These are phyloP conservation scores for Aquatica leii DNA, from an alignment of 2,888 invertebrate genomes.

Conservation along the genomic window DNA sequence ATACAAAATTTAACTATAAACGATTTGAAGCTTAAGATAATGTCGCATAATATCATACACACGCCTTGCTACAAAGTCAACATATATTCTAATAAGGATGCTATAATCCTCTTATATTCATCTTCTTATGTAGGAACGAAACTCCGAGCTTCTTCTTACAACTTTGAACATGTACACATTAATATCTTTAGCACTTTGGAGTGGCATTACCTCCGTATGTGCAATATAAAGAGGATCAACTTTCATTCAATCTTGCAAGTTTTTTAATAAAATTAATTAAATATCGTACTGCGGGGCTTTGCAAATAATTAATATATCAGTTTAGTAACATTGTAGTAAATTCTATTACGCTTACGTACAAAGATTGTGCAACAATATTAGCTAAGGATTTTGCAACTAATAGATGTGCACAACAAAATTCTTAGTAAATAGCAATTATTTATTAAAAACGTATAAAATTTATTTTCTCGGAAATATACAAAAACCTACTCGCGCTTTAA, in stretches of 20 bases:
- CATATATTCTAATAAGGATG: constrained; percentile 30
- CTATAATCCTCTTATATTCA: constrained; percentile 26
- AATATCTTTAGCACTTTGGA: constrained; percentile 23
- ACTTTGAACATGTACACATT: constrained; percentile 26
- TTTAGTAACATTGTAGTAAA: no score
- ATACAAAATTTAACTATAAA: constrained; percentile 6
- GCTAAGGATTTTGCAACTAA: no score
- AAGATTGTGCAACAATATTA: no score
- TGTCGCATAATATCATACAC: neutral
- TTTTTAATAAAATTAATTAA: constrained; percentile 2
- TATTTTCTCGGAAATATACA: no score
- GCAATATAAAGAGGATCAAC: constrained; percentile 18
- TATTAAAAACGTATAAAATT: no score
- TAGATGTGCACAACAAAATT: no score
- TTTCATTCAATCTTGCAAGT: constrained; percentile 20
- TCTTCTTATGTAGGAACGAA: constrained; percentile 21
- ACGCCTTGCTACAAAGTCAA: constrained; percentile 22
- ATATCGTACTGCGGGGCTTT: no score
- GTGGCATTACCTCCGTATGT: constrained; percentile 14
- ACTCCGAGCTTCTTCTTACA: constrained; percentile 24
- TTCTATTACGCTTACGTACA: no score
- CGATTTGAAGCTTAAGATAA: neutral
- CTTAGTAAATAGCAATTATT: no score
- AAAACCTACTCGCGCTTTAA: no score
- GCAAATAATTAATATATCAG: no score